Base-by-base conservation (phyloP, 2,888 invertebrate species). In the Asteroscopus sphinx region DNA sequence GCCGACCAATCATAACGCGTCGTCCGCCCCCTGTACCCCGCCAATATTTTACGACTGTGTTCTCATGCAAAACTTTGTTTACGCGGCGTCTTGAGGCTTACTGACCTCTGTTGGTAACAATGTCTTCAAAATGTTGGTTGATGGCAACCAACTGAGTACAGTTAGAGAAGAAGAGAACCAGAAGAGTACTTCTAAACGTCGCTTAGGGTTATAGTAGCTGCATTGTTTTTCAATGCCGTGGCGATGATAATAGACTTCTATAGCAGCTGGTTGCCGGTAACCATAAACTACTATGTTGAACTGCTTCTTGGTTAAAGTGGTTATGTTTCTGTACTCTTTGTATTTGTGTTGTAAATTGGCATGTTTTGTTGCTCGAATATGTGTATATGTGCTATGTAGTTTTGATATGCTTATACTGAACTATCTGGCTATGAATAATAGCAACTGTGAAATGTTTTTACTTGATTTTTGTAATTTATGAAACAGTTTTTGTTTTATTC, bases 211-310 rank as follows among this genome's bases (percentile, higher is more conserved):
- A 16, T 16, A 11, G 0, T 30, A 11, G 1, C n/a, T 1, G 5
- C 2, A 7, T 6, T n/a, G 7, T 16, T 11, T 49, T n/a, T 26
- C 6, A 26, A 25, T 46, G 28, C 28, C 28, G 25, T 35, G 4
- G 5, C 15, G 13, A 25, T 37, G 30, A 33, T 25, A 15, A 16
- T 8, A 21, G 26, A 56, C 15, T 26, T 40, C 32, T 11, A 12
- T n/a, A 11, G 16, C 8, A 52, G 33, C 44, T 47, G 64, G 58
- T 58, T 64, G 64, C 26, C 36, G 25, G 42, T 36, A 59, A 52
- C 65, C 37, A 32, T 46, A 35, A 16, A 32, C 45, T 58, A 58
- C 64, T 37, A n/a, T 46, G 36, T 47, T 40, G 33, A 2, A 30
- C 40, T 16, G 0, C 12, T 49, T 36, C 5, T 21, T 21, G 21